Conservation (phyloP, 2,113 vertebrate genomes). For the Phrynosoma platyrhinos region DNA sequence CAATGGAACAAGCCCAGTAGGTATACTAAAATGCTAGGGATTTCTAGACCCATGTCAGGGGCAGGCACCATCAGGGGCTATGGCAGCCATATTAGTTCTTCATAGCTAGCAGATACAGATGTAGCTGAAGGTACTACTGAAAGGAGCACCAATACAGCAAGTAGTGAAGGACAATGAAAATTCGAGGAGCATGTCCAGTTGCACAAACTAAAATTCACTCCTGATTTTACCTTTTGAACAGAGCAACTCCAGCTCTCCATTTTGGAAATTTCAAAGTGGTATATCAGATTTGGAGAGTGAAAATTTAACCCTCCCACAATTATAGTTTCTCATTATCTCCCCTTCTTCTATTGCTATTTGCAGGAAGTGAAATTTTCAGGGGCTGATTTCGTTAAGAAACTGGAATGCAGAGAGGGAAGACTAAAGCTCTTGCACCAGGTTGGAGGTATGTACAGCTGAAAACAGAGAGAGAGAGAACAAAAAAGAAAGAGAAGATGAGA, state of each 20-base stretch:
- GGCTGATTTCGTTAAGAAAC: background rate
- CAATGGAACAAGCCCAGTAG: background rate
- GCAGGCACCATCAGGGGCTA: background rate
- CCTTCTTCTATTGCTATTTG: background rate
- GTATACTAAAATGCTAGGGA: background rate
- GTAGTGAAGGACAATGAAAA: background rate
- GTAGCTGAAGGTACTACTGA: background rate
- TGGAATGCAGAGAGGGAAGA: background rate
- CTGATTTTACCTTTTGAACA: background rate
- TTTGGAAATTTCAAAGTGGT: background rate
- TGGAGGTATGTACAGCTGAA: background rate
- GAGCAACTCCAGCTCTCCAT: background rate
- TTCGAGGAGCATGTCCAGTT: background rate
- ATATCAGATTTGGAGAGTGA: no score
- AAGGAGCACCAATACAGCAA: background rate
- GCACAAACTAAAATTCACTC: background rate
- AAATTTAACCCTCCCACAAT: background rate
- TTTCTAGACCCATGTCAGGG: background rate
- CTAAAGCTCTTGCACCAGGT: background rate
- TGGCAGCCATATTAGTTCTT: background rate
- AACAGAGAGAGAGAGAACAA: no score
- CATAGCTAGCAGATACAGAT: background rate
- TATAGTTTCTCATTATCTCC: background rate
- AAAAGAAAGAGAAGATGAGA: background rate
- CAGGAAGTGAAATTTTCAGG: background rate